These are phyloP conservation scores for Andrena camellia DNA, from an alignment of 2,888 invertebrate species.

Conservation along the genomic window DNA sequence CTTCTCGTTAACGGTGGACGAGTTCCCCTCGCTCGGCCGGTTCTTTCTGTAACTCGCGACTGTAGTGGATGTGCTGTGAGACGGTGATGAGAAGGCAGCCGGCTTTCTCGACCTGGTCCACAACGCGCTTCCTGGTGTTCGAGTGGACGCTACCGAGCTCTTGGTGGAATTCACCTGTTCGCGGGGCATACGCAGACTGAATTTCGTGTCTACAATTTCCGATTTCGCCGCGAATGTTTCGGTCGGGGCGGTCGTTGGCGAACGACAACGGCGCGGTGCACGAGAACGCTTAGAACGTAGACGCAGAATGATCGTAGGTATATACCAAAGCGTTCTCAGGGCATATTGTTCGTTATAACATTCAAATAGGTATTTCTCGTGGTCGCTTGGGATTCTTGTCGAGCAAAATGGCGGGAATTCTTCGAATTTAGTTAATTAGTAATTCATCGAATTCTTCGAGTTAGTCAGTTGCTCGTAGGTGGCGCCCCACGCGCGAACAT, in stretches of 20 bases:
- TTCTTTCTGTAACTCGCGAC: slow-evolving; percentile 36
- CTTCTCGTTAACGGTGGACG: slow-evolving; percentile 20
- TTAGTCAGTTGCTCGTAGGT: not conserved
- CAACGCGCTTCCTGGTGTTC: slow-evolving; percentile 60
- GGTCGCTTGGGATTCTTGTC: not conserved
- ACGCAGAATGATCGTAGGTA: not conserved
- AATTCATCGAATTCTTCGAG: not conserved
- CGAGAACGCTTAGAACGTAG: not conserved
- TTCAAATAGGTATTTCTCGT: not conserved
- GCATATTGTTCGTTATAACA: no score
- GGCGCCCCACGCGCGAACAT: not conserved
- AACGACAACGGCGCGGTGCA: not conserved
- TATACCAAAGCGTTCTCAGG: no score
- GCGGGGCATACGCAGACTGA: slow-evolving; percentile 49
- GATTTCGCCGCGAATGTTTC: not conserved
- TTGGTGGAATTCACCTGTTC: slow-evolving; percentile 79
- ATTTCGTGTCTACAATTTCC: slow-evolving; percentile 13
- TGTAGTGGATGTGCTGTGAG: slow-evolving; percentile 41
- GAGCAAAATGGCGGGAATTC: not conserved
- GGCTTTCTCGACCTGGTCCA: slow-evolving; percentile 64
- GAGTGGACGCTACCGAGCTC: slow-evolving; percentile 70
- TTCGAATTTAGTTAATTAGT: no score
- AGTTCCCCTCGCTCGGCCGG: slow-evolving; percentile 44
- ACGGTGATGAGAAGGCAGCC: slow-evolving; percentile 41
- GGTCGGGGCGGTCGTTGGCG: slow-evolving; percentile 10